Evolutionary conservation across 2,888 invertebrate genomes (phyloP).

Genomic region (Ormia ochracea): DNA sequence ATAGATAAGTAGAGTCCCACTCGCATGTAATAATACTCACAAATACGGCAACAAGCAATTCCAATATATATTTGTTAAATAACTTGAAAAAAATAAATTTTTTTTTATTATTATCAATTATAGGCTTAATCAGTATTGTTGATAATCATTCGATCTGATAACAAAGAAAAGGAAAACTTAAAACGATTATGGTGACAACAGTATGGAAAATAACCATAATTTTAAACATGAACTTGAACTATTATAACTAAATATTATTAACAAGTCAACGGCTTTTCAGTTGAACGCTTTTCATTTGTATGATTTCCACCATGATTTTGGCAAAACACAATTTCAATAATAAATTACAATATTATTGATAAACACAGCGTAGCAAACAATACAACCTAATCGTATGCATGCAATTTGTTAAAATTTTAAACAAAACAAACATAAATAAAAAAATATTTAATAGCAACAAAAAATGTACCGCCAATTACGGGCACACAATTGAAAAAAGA

Average conservation of each 20-base stretch:
- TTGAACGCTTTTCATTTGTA: conserved; percentile 61
- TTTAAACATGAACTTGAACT: conserved; percentile 62
- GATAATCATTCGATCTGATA: conserved; percentile 28
- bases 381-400: conserved; percentile 17
- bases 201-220: conserved; percentile 1
- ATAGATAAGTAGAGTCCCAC: too few relatives aligned
- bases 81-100: not conserved
- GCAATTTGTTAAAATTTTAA: conserved; percentile 28
- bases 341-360: conserved; percentile 13
- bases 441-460: conserved; percentile 10
- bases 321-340: conserved; percentile 13
- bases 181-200: conserved; percentile 20
- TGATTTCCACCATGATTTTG: conserved; percentile 46
- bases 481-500: conserved; percentile 12
- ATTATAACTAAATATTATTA: conserved; percentile 58
- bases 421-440: conserved; percentile 23
- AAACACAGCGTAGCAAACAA: not conserved
- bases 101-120: conserved; percentile 10
- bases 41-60: too few relatives aligned
- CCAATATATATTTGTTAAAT: too few relatives aligned
- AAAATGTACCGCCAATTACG: conserved; percentile 44
- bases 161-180: not conserved
- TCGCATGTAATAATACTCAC: too few relatives aligned
- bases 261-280: conserved; percentile 64
- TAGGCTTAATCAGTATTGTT: conserved; percentile 5